These are phyloP conservation scores for Astyanax mexicanus DNA, from an alignment of 2,797 vertebrate species.

Conservation along the genomic window DNA sequence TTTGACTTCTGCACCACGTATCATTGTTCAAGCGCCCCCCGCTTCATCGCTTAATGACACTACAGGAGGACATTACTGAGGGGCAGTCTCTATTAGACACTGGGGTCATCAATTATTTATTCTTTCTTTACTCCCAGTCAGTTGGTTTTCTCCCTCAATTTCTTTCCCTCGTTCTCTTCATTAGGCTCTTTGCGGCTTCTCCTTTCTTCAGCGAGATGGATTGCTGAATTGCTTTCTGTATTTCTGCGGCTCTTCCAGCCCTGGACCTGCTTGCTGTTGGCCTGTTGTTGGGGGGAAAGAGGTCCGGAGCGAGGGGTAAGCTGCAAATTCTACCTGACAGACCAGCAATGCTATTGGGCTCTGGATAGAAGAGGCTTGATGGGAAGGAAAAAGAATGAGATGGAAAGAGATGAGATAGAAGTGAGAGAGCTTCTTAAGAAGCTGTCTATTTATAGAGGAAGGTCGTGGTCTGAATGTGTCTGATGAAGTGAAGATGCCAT, in stretches of 20 bases:
- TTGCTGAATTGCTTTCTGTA: constrained; percentile 39
- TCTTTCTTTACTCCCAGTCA: constrained; percentile 67
- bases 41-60: constrained; percentile 81
- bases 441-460: background rate
- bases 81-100: constrained; percentile 72
- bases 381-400: constrained; percentile 1
- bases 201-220: constrained; percentile 57
- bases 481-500: background rate
- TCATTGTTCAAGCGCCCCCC: constrained; percentile 71
- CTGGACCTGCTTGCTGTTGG: constrained; percentile 28
- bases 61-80: constrained; percentile 83
- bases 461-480: background rate
- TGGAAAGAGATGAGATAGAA: too few relatives aligned
- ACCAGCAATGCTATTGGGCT: constrained; percentile 15
- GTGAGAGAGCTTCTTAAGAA: background rate
- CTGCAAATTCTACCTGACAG: constrained; percentile 27
- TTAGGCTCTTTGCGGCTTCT: constrained; percentile 57
- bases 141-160: constrained; percentile 70
- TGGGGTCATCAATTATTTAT: constrained; percentile 86
- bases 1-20: constrained; percentile 50
- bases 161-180: constrained; percentile 69
- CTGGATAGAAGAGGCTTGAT: background rate
- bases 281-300: constrained; percentile 22
- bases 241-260: constrained; percentile 47
- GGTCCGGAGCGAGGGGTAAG: constrained; percentile 6